Conservation (phyloP, 2,888 invertebrate species). For the Rutpela maculata region DNA sequence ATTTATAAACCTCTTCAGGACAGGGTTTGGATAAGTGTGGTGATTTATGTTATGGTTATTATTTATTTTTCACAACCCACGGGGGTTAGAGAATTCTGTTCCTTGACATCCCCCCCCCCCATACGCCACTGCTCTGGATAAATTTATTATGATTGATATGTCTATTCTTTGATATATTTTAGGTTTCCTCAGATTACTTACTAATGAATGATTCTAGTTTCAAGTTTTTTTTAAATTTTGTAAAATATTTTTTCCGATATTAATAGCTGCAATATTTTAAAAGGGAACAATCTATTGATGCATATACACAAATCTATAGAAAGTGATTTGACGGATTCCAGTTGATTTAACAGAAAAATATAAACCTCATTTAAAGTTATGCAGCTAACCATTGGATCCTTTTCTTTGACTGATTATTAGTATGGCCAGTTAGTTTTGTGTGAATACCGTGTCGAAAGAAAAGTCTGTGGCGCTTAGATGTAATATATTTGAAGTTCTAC, state of each 20-base stretch:
- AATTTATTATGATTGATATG: background rate
- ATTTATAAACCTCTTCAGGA: no score
- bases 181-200: background rate
- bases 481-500: constrained; percentile 42
- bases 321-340: constrained; percentile 29
- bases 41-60: no score
- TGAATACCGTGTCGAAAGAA: constrained; percentile 65
- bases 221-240: background rate
- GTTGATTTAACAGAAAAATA: constrained; percentile 36
- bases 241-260: background rate
- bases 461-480: constrained; percentile 61
- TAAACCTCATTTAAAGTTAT: constrained; percentile 33
- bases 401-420: constrained; percentile 58
- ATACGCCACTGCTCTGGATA: background rate
- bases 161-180: background rate
- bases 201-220: background rate
- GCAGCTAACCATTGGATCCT: constrained; percentile 39
- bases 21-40: no score
- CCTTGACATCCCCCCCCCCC: no score
- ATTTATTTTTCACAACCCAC: no score
- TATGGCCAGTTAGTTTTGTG: constrained; percentile 62
- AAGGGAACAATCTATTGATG: constrained; percentile 8
- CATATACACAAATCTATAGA: constrained; percentile 20
- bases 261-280: constrained; percentile 3
- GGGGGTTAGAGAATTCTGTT: no score